phyloP scores from a whole-genome alignment of 2,888 invertebrate genomes.

The Ecdyonurus torrentis region DNA sequence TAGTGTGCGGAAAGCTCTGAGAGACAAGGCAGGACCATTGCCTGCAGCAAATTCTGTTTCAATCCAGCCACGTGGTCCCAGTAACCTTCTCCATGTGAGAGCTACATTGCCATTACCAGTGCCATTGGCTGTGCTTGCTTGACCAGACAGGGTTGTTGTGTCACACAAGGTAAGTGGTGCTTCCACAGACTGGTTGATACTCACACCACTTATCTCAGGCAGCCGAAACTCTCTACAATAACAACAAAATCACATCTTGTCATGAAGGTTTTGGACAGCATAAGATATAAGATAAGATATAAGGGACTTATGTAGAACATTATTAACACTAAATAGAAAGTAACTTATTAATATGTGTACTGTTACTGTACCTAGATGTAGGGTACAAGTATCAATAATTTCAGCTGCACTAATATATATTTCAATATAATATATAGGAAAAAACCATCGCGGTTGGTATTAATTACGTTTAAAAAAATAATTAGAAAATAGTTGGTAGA shows the following conservation, averaged over 20 bases:
- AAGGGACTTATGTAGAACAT: too few species aligned
- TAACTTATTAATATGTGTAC: too few species aligned
- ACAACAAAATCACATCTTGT: neutral
- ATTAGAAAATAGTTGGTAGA: too few species aligned
- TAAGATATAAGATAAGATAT: too few species aligned
- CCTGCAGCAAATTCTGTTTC: constrained; percentile 76
- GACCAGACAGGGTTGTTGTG: constrained; percentile 67
- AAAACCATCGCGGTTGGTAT: too few species aligned
- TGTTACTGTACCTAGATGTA: too few species aligned
- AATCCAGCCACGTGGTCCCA: constrained; percentile 73
- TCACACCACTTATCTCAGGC: constrained; percentile 84
- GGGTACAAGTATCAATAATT: too few species aligned
- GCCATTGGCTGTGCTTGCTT: constrained; percentile 75
- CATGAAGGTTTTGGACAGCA: too few species aligned
- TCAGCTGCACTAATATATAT: too few species aligned
- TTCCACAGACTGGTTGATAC: constrained; percentile 82
- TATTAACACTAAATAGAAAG: too few species aligned
- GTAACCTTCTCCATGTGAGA: constrained; percentile 54
- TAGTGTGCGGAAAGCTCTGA: constrained; percentile 63
- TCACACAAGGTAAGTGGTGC: constrained; percentile 76
- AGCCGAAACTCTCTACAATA: neutral
- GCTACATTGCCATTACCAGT: constrained; percentile 58
- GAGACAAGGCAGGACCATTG: constrained; percentile 58
- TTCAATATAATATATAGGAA: too few species aligned
- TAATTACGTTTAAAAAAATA: too few species aligned